Evolutionary conservation across 1,140 invertebrate genomes (phyloP), one percentile per base, ranked within the genome.

Genomic region (Eriosoma lanigerum): DNA sequence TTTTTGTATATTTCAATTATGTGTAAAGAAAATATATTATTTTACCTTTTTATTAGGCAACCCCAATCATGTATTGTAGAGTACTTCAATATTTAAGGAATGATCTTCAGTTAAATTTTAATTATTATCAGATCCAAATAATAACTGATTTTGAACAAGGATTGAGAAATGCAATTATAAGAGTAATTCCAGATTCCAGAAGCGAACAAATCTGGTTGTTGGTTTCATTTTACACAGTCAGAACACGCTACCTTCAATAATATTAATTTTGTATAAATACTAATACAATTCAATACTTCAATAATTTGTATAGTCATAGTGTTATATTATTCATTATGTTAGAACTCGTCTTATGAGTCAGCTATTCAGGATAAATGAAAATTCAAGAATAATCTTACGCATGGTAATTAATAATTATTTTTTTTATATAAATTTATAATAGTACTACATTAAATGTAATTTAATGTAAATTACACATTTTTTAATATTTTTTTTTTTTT

Each of bases 121-220:
- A 60, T 26, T 60, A 29, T 60, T 24, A 29, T 8, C 10, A 29
- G 2, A 24, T 60, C 13, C 24, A 60, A 29, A 17, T 60, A 3
- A 60, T 60, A 3, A 29, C 56, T 3, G 56, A 60, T 15, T 60
- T 60, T 29, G 56, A 60, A 13, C 24, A 29, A 29, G 56, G 56
- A 5, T 17, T 60, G 24, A 26, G 56, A 1, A 60, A 60, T 29
- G 24, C 56, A 3, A 60, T 60, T 26, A 12, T 12, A 12, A 19
- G 24, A 15, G 56, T 60, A 29, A 21, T 60, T 15, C 24, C 10
- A 10, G 54, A 21, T 58, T 58, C 54, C 24, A 15, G 13, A 60
- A 60, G 56, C 56, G 13, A 60, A 60, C 56, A 60, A 60, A 26
- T 26, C 56, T 60, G 56, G 24, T 10, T 60, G 56, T 60, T 60